Percentiles rank a stretch among this genome's conserved stretches.
Evolutionary conservation across 2,888 invertebrate species (phyloP).

Genomic region (Anaspis maculata): DNA sequence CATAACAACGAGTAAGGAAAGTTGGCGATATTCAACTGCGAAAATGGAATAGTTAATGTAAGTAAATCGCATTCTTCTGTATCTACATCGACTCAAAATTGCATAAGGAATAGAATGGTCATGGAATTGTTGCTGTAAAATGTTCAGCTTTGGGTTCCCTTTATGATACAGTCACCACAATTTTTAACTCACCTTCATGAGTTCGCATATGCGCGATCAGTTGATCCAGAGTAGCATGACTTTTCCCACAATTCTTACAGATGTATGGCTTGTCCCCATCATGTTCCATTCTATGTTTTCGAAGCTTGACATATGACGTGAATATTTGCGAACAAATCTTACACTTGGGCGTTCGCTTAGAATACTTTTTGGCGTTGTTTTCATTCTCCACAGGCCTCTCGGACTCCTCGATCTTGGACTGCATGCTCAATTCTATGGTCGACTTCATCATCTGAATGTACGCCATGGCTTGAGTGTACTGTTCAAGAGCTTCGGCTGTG

Average conservation of each 20-base stretch:
- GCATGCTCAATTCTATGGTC: background rate
- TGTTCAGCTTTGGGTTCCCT: background rate
- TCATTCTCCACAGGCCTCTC: slow-evolving; percentile 1
- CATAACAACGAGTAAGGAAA: no score
- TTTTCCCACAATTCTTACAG: slow-evolving; percentile 26
- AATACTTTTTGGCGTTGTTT: slow-evolving; percentile 7
- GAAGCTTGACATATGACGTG: slow-evolving; percentile 26
- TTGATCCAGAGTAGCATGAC: slow-evolving; percentile 28
- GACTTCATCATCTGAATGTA: slow-evolving; percentile 2
- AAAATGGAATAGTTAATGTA: no score
- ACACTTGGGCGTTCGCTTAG: slow-evolving; percentile 22
- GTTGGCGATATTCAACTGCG: no score
- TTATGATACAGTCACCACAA: background rate
- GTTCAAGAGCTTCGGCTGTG: slow-evolving; percentile 4
- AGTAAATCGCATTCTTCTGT: no score
- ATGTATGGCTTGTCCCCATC: slow-evolving; percentile 29
- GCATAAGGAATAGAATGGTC: no score
- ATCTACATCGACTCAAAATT: no score
- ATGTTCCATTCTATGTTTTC: slow-evolving; percentile 27
- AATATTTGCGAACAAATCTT: slow-evolving; percentile 35
- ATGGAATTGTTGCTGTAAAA: no score
- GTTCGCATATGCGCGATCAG: slow-evolving; percentile 33
- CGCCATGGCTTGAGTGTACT: slow-evolving; percentile 1
- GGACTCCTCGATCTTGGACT: slow-evolving; percentile 1
- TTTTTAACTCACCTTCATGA: slow-evolving; percentile 28